phyloP scores from a whole-genome alignment of 2,888 invertebrate species.

The Hydroisotoma schaefferi region DNA sequence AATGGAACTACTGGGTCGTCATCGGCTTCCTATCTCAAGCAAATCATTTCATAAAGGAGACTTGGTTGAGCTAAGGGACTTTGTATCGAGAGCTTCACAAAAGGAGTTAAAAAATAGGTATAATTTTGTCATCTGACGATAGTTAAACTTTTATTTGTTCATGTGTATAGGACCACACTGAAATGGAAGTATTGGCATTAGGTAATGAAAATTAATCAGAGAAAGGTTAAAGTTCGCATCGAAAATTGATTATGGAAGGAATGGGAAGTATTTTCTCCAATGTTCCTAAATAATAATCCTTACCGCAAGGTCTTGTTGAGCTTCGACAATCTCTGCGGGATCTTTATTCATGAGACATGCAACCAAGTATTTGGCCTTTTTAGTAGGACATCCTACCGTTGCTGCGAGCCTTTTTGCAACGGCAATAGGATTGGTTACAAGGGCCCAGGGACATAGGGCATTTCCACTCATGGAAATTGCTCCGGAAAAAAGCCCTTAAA shows the following conservation, averaged over 20 bases:
- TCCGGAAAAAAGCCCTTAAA: conserved; percentile 28
- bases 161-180: too few relatives aligned
- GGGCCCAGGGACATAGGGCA: conserved; percentile 40
- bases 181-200: too few relatives aligned
- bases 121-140: not conserved
- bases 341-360: conserved; percentile 43
- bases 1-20: conserved; percentile 42
- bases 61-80: too few relatives aligned
- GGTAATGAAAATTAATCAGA: too few relatives aligned
- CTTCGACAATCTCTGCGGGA: conserved; percentile 34
- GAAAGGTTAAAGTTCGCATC: too few relatives aligned
- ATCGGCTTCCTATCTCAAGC: conserved; percentile 38
- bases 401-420: conserved; percentile 32
- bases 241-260: too few relatives aligned
- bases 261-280: too few relatives aligned
- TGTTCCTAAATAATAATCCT: not conserved
- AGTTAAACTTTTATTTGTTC: too few relatives aligned
- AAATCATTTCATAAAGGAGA: too few relatives aligned
- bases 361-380: conserved; percentile 30
- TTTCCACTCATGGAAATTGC: conserved; percentile 41
- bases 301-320: conserved; percentile 39
- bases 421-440: conserved; percentile 36
- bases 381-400: conserved; percentile 36
- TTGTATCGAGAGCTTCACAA: not conserved
- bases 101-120: not conserved